Percentiles rank a stretch among this genome's conserved stretches.
Conservation (phyloP, 1,140 invertebrate species). For the Ostrea denselamellosa region DNA sequence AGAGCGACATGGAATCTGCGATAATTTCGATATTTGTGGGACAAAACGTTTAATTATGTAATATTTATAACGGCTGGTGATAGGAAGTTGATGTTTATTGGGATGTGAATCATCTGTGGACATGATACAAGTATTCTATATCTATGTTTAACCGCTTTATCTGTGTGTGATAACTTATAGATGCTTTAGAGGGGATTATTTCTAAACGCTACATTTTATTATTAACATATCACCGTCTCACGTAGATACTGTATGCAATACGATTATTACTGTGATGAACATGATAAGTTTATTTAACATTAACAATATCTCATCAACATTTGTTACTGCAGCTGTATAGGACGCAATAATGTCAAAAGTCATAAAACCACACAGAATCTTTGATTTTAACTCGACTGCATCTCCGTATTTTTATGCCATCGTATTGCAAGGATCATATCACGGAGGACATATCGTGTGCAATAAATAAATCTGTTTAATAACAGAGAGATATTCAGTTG, state of each 20-base stretch:
- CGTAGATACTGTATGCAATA: neutral
- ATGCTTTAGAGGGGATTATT: neutral
- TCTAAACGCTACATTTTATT: neutral
- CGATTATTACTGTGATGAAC: neutral
- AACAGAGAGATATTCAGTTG: neutral
- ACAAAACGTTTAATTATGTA: slow-evolving; percentile 40
- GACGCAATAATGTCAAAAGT: neutral
- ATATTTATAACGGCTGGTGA: slow-evolving; percentile 33
- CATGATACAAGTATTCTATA: neutral
- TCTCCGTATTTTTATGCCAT: neutral
- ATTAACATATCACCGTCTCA: neutral
- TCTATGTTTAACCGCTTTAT: slow-evolving; percentile 3
- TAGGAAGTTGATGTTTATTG: neutral
- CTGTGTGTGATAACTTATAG: neutral
- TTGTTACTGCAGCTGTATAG: neutral
- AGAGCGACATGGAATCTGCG: slow-evolving; percentile 17
- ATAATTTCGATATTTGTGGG: slow-evolving; percentile 32
- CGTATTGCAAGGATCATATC: neutral
- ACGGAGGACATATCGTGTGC: neutral
- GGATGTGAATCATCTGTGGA: neutral
- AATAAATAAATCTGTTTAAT: neutral
- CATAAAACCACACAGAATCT: neutral
- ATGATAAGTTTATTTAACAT: slow-evolving; percentile 24
- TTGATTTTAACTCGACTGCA: slow-evolving; percentile 4
- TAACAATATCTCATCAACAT: neutral